phyloP scores from a whole-genome alignment of 2,888 invertebrate species.

The Meloe dianella region DNA sequence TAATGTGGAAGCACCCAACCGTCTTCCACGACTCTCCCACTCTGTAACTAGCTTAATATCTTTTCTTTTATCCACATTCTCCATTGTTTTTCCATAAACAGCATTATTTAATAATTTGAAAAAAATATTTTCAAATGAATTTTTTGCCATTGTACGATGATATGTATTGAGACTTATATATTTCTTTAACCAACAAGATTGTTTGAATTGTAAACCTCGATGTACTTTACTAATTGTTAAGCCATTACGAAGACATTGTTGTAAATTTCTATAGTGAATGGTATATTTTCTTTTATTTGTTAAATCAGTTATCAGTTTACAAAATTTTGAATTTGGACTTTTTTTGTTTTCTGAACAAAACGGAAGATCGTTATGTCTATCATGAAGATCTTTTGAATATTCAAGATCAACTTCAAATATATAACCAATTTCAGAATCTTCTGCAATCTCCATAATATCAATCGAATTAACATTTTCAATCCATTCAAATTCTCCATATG shows the following conservation, averaged over 20 bases:
- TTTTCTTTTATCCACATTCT: too few relatives aligned
- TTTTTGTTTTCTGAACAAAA: conserved; percentile 21
- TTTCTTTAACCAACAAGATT: conserved; percentile 28
- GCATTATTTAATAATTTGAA: too few relatives aligned
- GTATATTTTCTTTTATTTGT: conserved; percentile 21
- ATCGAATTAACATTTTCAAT: conserved; percentile 36
- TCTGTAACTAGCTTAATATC: too few relatives aligned
- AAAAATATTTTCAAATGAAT: too few relatives aligned
- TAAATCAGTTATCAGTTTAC: conserved; percentile 23
- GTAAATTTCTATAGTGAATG: conserved; percentile 28
- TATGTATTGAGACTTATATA: conserved; percentile 28
- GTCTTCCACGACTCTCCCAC: too few relatives aligned
- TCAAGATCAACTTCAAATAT: conserved; percentile 43
- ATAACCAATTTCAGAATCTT: conserved; percentile 42
- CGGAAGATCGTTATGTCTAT: too few relatives aligned
- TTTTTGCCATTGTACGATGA: conserved; percentile 14
- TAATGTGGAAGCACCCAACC: too few relatives aligned
- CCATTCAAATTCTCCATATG: not conserved
- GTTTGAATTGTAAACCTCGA: conserved; percentile 24
- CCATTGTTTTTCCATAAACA: too few relatives aligned
- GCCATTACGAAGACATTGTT: conserved; percentile 27
- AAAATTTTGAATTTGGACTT: conserved; percentile 8
- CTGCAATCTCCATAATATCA: conserved; percentile 16
- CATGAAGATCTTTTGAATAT: too few relatives aligned
- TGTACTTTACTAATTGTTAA: conserved; percentile 24